Evolutionary conservation across 2,888 invertebrate species (phyloP).

Genomic region (Drosophila vallismaia): DNA sequence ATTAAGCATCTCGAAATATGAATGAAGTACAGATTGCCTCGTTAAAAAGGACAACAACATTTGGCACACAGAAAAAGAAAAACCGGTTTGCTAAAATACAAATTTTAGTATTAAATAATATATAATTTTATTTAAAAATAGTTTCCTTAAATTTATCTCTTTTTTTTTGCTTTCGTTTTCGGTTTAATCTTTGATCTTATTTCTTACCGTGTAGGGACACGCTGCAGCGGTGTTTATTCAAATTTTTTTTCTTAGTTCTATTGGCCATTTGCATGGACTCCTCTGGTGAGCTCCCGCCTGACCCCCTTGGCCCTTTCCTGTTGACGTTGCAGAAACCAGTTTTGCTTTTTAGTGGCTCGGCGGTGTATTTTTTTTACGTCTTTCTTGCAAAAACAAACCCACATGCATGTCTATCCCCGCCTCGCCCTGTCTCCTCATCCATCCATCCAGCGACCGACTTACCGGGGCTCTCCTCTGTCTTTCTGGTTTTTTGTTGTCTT

Average conservation of each 20-base stretch:
- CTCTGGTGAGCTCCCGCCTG: background rate
- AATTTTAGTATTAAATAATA: background rate
- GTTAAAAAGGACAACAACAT: slow-evolving; percentile 50
- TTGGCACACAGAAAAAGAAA: slow-evolving; percentile 27
- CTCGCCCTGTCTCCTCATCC: background rate
- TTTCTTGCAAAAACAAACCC: slow-evolving; percentile 68
- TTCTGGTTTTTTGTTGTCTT: slow-evolving; percentile 45
- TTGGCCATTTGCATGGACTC: slow-evolving; percentile 43
- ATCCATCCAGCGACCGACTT: slow-evolving; percentile 24
- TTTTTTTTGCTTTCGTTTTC: background rate
- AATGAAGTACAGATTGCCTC: slow-evolving; percentile 73
- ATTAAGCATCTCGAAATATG: slow-evolving; percentile 74
- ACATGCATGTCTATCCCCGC: slow-evolving; percentile 63
- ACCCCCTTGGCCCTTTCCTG: background rate
- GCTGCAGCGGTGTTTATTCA: slow-evolving; percentile 29
- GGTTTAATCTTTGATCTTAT: background rate
- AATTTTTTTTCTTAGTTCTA: slow-evolving; percentile 42
- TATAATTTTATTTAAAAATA: background rate
- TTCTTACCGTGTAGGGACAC: slow-evolving; percentile 2
- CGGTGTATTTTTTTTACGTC: slow-evolving; percentile 52
- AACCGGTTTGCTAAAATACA: slow-evolving; percentile 36
- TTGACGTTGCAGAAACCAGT: slow-evolving; percentile 65
- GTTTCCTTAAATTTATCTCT: background rate
- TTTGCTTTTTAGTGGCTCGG: slow-evolving; percentile 48
- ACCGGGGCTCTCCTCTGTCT: slow-evolving; percentile 19